Evolutionary conservation across 2,797 vertebrate species (phyloP).

Genomic region (Chloroceryle amazona): DNA sequence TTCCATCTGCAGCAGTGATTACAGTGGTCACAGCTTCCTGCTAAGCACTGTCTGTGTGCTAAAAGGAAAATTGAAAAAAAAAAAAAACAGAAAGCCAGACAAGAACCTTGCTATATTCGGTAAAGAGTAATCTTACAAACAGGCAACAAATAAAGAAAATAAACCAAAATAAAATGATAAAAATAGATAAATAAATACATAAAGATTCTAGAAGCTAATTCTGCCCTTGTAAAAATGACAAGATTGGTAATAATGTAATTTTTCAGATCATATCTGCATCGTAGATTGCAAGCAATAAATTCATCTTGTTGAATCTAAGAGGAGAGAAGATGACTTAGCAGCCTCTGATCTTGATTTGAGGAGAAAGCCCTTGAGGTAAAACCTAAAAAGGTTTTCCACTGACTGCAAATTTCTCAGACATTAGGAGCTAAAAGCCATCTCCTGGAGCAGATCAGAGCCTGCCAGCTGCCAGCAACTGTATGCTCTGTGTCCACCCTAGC

Average conservation of each 20-base stretch:
- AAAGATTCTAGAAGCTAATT: neutral
- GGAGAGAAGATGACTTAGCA: neutral
- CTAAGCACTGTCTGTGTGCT: neutral
- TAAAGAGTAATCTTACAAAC: neutral
- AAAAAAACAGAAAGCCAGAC: neutral
- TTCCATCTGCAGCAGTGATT: constrained; percentile 42
- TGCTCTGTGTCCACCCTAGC: neutral
- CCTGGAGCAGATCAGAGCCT: neutral
- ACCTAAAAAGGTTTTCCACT: neutral
- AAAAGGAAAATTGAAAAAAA: neutral
- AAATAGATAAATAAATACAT: neutral
- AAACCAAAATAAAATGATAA: no score
- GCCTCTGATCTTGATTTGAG: neutral
- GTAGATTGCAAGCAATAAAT: neutral
- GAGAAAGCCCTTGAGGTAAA: neutral
- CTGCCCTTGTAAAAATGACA: neutral
- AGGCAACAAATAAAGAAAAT: neutral
- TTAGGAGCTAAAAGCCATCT: neutral
- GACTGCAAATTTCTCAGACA: neutral
- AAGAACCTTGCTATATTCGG: neutral
- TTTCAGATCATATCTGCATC: neutral
- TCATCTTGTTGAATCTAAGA: neutral
- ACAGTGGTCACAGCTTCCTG: constrained; percentile 21
- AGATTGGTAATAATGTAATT: neutral
- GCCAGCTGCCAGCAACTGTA: rapidly evolving